Conservation (phyloP, 2,888 invertebrate genomes). For the Nesidiocoris tenuis region DNA sequence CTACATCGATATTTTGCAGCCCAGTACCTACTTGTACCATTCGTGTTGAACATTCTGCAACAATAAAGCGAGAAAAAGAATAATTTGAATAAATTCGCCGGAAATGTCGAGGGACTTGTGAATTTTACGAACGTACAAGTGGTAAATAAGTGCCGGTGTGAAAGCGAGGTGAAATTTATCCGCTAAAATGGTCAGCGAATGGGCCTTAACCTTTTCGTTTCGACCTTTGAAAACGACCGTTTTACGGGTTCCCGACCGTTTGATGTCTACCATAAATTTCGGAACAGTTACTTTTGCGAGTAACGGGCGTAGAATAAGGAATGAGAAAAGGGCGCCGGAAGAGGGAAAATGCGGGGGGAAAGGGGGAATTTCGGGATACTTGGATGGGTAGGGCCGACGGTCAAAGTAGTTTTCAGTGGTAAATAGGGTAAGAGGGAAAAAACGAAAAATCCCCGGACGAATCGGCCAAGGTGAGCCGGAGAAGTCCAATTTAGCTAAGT, state of each 20-base stretch:
- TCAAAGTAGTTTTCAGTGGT: constrained; percentile 11
- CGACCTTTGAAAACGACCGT: not conserved
- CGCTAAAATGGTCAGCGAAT: not conserved
- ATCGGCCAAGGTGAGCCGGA: constrained; percentile 2
- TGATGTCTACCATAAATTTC: not conserved
- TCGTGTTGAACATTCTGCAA: too few relatives aligned
- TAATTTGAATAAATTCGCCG: too few relatives aligned
- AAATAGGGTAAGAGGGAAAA: constrained; percentile 1
- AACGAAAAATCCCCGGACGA: constrained; percentile 5
- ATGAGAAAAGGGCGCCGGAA: not conserved
- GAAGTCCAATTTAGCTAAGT: constrained; percentile 34
- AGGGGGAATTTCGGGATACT: not conserved
- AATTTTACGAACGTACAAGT: too few relatives aligned
- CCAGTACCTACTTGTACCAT: too few relatives aligned
- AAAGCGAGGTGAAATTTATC: not conserved
- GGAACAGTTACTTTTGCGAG: not conserved
- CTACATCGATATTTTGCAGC: too few relatives aligned
- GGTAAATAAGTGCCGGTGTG: not conserved
- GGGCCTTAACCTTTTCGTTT: not conserved
- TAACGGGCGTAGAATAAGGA: not conserved
- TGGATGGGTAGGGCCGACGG: too few relatives aligned
- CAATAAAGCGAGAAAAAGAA: too few relatives aligned
- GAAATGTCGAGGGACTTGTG: too few relatives aligned
- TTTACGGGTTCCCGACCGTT: not conserved
- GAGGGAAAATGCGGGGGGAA: not conserved